A percentile compares a stretch with the other conserved stretches of the same genome.
Conservation (phyloP, 1,140 invertebrate species). For the Calephelis virginiensis region DNA sequence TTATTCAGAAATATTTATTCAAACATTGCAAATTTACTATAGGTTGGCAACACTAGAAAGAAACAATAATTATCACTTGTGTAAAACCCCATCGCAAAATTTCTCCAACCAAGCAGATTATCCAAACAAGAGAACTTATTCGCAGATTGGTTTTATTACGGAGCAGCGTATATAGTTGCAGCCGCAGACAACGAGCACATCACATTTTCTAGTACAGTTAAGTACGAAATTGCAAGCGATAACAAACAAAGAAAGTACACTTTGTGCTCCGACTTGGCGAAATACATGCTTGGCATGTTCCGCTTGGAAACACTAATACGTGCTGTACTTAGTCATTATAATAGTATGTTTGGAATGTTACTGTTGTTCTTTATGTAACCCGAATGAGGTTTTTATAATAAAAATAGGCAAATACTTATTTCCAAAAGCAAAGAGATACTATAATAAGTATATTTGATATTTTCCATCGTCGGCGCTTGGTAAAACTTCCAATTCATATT, state of each 20-base stretch:
- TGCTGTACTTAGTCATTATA: slow-evolving; percentile 10
- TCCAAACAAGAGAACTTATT: slow-evolving; percentile 4
- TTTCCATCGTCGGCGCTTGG: no score
- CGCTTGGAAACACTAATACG: slow-evolving; percentile 8
- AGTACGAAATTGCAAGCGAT: slow-evolving; percentile 14
- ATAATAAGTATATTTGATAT: no score
- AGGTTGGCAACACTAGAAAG: no score
- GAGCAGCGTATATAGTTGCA: background rate
- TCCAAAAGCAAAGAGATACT: no score
- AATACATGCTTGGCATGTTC: slow-evolving; percentile 14
- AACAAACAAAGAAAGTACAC: slow-evolving; percentile 16
- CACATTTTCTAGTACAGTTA: slow-evolving; percentile 17
- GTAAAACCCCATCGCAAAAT: background rate
- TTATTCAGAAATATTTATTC: no score
- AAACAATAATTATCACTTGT: background rate
- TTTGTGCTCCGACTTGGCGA: slow-evolving; percentile 10
- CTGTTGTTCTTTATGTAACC: no score
- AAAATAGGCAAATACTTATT: no score
- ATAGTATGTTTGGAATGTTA: no score
- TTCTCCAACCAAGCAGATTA: background rate
- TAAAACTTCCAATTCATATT: no score
- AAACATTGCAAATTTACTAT: no score
- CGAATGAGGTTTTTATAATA: no score
- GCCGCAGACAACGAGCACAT: slow-evolving; percentile 12
- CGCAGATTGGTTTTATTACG: slow-evolving; percentile 12